These are phyloP conservation scores for Caenorhabditis japonica DNA, from an alignment of 2,888 invertebrate genomes.

Conservation along the genomic window DNA sequence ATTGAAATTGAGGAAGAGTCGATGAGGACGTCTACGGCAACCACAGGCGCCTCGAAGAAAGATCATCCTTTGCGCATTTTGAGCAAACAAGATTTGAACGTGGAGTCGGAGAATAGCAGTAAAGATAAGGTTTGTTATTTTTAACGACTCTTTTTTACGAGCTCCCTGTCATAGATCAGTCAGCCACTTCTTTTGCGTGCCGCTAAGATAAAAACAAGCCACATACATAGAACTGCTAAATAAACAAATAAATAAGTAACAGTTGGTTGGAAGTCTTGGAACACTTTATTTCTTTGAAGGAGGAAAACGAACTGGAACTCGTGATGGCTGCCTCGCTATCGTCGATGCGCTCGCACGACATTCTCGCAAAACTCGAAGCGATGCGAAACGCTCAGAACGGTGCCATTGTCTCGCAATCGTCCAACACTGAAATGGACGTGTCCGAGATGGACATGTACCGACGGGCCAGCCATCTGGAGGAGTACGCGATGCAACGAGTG, in stretches of 20 bases:
- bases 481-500: conserved; percentile 63
- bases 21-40: conserved; percentile 45
- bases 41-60: conserved; percentile 42
- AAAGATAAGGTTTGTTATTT: conserved; percentile 45
- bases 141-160: too few species aligned
- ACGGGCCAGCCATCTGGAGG: conserved; percentile 68
- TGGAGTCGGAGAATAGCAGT: conserved; percentile 23
- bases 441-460: conserved; percentile 70
- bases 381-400: conserved; percentile 39
- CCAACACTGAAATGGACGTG: conserved; percentile 45
- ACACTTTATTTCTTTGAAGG: too few species aligned
- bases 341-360: conserved; percentile 71
- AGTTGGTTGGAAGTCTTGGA: background rate
- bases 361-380: conserved; percentile 65
- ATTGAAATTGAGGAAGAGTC: conserved; percentile 71
- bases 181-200: too few species aligned
- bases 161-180: too few species aligned
- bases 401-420: conserved; percentile 28
- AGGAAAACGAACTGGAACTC: conserved; percentile 82
- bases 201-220: too few species aligned
- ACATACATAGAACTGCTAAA: too few species aligned
- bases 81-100: conserved; percentile 56
- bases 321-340: conserved; percentile 74
- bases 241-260: background rate
- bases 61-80: conserved; percentile 61